phyloP scores from a whole-genome alignment of 2,888 invertebrate species.

The Augochlorella aurata region DNA sequence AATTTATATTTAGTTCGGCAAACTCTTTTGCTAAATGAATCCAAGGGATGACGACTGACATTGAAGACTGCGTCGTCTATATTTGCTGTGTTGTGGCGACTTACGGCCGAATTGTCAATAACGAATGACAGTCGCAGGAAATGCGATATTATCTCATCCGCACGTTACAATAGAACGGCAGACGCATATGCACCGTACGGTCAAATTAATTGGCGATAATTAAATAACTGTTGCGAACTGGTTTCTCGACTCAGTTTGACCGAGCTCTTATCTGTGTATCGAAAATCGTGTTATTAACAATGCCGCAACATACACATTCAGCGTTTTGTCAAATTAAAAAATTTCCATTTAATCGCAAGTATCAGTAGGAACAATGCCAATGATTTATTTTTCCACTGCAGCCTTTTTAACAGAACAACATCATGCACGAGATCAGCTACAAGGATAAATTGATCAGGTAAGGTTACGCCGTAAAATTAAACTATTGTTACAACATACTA shows the following conservation, averaged over 20 bases:
- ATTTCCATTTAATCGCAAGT: not conserved
- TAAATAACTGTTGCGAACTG: slow-evolving; percentile 52
- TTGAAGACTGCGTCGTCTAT: not conserved
- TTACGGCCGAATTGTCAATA: slow-evolving; percentile 45
- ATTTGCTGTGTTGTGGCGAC: slow-evolving; percentile 2
- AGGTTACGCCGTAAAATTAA: not conserved
- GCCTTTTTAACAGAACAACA: not conserved
- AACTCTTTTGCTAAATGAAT: not conserved
- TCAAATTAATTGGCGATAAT: slow-evolving; percentile 66
- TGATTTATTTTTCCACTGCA: not conserved
- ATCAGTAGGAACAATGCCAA: not conserved
- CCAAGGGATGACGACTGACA: not conserved
- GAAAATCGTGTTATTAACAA: slow-evolving; percentile 27
- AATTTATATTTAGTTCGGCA: not conserved
- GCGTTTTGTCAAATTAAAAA: not conserved
- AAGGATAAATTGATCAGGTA: not conserved
- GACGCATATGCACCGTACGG: slow-evolving; percentile 31
- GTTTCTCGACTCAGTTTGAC: slow-evolving; percentile 28
- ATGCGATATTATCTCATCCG: slow-evolving; percentile 41
- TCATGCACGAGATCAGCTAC: not conserved
- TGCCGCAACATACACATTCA: not conserved
- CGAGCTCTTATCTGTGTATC: slow-evolving; percentile 15
- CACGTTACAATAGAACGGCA: slow-evolving; percentile 39
- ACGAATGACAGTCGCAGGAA: slow-evolving; percentile 47
- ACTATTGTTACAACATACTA: too few relatives aligned